Conservation (phyloP, 2,113 vertebrate genomes). For the Phoxinus phoxinus region DNA sequence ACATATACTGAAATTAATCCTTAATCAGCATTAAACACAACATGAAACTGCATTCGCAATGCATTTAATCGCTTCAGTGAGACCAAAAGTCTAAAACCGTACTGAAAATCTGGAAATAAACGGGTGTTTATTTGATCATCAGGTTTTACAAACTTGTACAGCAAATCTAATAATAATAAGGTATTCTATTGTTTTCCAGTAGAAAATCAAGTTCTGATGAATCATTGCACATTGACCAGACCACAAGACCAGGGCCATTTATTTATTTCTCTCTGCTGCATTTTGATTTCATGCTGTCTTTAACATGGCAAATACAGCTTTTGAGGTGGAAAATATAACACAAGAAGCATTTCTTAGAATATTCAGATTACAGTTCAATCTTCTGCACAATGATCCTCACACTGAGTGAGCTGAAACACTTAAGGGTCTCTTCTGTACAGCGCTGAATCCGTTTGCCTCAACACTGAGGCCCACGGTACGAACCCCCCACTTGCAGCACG, state of each 20-base stretch:
- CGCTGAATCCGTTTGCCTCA: slow-evolving; percentile 62
- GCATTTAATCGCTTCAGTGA: neutral
- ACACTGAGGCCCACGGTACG: slow-evolving; percentile 56
- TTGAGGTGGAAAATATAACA: neutral
- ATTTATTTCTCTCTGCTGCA: too few relatives aligned
- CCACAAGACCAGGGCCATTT: neutral
- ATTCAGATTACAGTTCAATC: neutral
- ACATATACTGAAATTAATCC: neutral
- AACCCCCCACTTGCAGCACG: neutral
- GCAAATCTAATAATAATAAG: too few relatives aligned
- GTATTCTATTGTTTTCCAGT: too few relatives aligned
- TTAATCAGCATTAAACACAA: neutral
- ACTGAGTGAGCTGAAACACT: slow-evolving; percentile 24
- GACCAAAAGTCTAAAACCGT: neutral
- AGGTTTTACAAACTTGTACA: too few relatives aligned
- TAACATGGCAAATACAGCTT: neutral
- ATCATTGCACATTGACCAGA: neutral
- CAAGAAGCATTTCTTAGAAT: neutral
- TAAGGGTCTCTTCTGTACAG: neutral
- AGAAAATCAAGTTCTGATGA: neutral
- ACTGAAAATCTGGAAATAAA: neutral
- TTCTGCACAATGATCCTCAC: slow-evolving; percentile 11
- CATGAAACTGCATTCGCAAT: neutral
- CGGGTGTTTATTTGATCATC: too few relatives aligned
- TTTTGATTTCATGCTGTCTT: neutral